Conservation (phyloP, 2,888 invertebrate species). For the Eucera pruinosa region DNA sequence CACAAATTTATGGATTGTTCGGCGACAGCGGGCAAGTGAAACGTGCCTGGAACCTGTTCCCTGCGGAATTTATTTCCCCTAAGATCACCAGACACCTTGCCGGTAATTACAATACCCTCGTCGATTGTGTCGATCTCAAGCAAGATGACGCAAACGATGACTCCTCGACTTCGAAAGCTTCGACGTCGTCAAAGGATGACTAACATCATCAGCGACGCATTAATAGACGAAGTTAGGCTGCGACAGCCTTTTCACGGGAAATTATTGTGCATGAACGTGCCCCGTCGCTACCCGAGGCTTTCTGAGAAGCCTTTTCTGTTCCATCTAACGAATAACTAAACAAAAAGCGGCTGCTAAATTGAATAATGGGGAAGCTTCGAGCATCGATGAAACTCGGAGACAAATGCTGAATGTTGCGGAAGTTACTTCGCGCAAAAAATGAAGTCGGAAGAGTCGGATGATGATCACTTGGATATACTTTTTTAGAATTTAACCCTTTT, state of each 20-base stretch:
- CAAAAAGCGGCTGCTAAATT: conserved; percentile 27
- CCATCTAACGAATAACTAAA: conserved; percentile 6
- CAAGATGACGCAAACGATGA: conserved; percentile 53
- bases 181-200: conserved; percentile 47
- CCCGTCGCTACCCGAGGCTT: not conserved
- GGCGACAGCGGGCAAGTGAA: not conserved
- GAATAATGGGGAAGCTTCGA: conserved; percentile 1
- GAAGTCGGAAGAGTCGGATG: no score
- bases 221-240: conserved; percentile 35
- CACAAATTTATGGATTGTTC: conserved; percentile 37
- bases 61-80: conserved; percentile 27
- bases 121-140: conserved; percentile 42
- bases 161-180: conserved; percentile 37
- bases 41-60: conserved; percentile 41
- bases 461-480: no score
- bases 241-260: conserved; percentile 24
- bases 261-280: conserved; percentile 25
- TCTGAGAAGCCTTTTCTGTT: conserved; percentile 19
- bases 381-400: no score
- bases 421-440: not conserved
- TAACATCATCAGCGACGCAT: conserved; percentile 51
- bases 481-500: no score
- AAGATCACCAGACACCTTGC: conserved; percentile 11
- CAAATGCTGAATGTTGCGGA: not conserved
- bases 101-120: conserved; percentile 49